phyloP scores from a whole-genome alignment of 2,888 invertebrate species.

The Dolomedes plantarius region DNA sequence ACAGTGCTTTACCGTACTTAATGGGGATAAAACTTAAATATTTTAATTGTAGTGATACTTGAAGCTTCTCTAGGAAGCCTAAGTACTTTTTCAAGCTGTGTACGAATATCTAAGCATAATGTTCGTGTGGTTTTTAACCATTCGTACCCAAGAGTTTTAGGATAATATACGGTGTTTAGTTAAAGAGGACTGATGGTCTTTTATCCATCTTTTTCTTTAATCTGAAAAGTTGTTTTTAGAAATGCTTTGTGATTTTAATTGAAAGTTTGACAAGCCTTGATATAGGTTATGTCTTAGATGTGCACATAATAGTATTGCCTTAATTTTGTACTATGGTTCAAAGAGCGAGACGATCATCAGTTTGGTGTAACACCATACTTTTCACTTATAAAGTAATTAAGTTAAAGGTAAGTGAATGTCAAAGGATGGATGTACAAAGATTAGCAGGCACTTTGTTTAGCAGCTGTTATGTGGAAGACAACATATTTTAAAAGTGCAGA shows the following conservation, averaged over 20 bases:
- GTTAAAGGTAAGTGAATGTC: constrained; percentile 19
- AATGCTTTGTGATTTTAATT: neutral
- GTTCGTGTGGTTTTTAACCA: too few relatives aligned
- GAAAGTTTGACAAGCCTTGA: neutral
- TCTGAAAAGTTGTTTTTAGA: neutral
- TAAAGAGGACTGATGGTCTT: too few relatives aligned
- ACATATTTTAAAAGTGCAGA: constrained; percentile 63
- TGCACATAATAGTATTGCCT: constrained; percentile 17
- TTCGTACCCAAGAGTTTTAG: too few relatives aligned
- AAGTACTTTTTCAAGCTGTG: too few relatives aligned
- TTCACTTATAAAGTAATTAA: constrained; percentile 9
- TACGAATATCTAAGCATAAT: too few relatives aligned
- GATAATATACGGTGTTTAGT: too few relatives aligned
- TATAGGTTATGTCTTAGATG: neutral
- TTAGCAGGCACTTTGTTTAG: constrained; percentile 59
- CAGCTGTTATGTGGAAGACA: constrained; percentile 66
- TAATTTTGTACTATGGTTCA: constrained; percentile 35
- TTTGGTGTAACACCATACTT: neutral
- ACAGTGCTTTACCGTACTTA: too few relatives aligned
- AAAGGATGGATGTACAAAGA: constrained; percentile 45
- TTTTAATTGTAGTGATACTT: too few relatives aligned
- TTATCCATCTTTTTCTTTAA: too few relatives aligned
- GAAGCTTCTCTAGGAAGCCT: too few relatives aligned
- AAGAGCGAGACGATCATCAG: constrained; percentile 1
- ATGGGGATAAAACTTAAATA: too few relatives aligned